phyloP scores from a whole-genome alignment of 1,140 invertebrate genomes.

The Dreissena rostriformis region DNA sequence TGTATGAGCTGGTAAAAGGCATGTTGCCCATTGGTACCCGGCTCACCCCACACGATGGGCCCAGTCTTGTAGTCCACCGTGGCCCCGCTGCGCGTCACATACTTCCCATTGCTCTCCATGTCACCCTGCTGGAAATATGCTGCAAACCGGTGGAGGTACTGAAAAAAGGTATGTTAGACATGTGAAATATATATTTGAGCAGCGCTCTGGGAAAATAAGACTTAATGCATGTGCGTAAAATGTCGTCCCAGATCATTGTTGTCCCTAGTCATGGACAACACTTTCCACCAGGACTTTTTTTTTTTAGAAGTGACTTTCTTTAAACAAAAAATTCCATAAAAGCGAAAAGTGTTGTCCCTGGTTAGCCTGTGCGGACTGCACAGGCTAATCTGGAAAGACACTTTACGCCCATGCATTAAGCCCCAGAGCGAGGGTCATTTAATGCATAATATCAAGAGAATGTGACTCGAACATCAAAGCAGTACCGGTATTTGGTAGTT shows the following conservation, averaged over 20 bases:
- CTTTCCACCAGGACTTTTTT: too few species aligned
- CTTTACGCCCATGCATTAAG: too few species aligned
- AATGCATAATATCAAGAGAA: too few species aligned
- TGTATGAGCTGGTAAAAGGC: conserved; percentile 82
- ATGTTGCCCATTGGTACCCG: conserved; percentile 97
- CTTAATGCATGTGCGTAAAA: background rate
- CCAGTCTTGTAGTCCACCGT: conserved; percentile 92
- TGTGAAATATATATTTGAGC: background rate
- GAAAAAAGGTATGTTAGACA: conserved; percentile 72
- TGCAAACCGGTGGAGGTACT: conserved; percentile 99
- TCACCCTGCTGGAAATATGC: conserved; percentile 99
- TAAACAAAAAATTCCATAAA: too few species aligned
- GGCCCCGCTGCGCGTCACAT: conserved; percentile 88
- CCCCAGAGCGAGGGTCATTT: too few species aligned
- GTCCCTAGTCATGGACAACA: background rate
- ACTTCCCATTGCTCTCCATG: conserved; percentile 99
- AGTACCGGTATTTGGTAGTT: too few species aligned
- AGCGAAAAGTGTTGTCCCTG: too few species aligned
- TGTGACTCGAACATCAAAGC: too few species aligned
- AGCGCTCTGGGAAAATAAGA: too few species aligned
- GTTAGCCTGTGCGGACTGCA: too few species aligned
- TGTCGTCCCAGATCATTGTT: background rate
- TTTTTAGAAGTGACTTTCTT: too few species aligned
- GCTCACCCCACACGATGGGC: conserved; percentile 97
- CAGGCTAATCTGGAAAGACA: too few species aligned